Evolutionary conservation across 1,140 invertebrate genomes (phyloP), one percentile per base, ranked within the genome.

Genomic region (Thereuonema tuberculata): DNA sequence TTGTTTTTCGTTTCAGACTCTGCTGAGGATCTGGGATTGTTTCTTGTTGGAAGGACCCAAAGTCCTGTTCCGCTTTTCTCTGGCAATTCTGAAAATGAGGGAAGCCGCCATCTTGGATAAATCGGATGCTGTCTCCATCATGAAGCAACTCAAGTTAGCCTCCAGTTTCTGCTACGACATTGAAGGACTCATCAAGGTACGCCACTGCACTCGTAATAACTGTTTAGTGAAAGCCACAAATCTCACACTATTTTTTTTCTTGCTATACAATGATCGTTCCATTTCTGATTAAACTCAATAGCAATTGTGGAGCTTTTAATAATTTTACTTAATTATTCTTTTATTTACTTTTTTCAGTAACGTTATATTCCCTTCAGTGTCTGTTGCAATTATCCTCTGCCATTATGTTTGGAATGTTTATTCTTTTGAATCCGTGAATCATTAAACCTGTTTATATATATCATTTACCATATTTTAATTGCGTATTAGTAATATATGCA

Each of bases 101-200:
- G 70, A 77, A 68, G 65, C 70, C 37, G 70, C 71, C 58, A 70
- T 78, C 52, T 61, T 78, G 27, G 64, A 71, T 62, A 72, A 73
- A 58, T 68, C 53, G 12, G 76, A 78, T 61, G 76, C 76, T 1
- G 76, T 78, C 61, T 70, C 72, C 23, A 70, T 78, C 12, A 76
- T 79, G 72, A 73, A 75, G 62, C 74, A 78, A 43, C 64, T 79
- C 9, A 79, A 79, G 64, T 67, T 71, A n/a, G 73, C 75, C 27
- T 74, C 76, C 24, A 75, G 71, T 61, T 64, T 76, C 9, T 74
- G 74, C 3, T 77, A 71, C 65, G 77, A 79, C 67, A 68, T 72
- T n/a, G 77, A 79, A 59, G 74, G 74, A 23, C 65, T 79, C 2
- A 67, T 77, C 21, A 74, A 76, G 68, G 77, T 70, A 63, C 43